phyloP scores from a whole-genome alignment of 2,113 vertebrate species.

The Scomber japonicus region DNA sequence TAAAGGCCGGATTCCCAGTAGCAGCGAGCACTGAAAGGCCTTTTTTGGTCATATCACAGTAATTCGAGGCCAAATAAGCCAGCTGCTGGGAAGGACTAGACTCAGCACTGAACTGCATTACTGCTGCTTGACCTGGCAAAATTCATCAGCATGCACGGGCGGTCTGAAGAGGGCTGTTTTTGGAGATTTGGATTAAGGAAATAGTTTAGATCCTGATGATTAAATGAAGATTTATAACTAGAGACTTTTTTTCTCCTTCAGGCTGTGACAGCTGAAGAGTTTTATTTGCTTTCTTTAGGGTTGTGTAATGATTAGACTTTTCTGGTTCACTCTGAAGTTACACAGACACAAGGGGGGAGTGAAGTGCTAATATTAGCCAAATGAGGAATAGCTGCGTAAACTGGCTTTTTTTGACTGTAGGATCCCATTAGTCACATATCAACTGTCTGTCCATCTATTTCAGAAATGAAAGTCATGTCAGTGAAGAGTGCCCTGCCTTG shows the following conservation, averaged over 20 bases:
- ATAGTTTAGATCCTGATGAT: conserved; percentile 45
- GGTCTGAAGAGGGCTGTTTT: conserved; percentile 11
- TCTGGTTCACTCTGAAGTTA: neutral
- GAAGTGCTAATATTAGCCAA: conserved; percentile 31
- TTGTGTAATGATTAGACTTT: conserved; percentile 28
- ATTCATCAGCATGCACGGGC: conserved; percentile 33
- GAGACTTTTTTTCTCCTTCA: neutral
- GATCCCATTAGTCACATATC: neutral
- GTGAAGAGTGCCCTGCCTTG: neutral
- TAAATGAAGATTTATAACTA: conserved; percentile 44
- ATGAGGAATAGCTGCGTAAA: neutral
- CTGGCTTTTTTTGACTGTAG: neutral
- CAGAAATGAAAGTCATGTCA: neutral
- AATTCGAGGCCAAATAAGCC: conserved; percentile 66
- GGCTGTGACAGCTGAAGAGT: conserved; percentile 26
- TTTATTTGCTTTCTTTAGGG: conserved; percentile 34
- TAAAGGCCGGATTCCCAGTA: conserved; percentile 58
- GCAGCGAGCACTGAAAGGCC: conserved; percentile 51
- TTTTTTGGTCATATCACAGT: conserved; percentile 78
- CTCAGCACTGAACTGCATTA: conserved; percentile 52
- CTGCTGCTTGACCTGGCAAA: conserved; percentile 59
- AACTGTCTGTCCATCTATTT: neutral
- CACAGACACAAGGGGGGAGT: conserved; percentile 59
- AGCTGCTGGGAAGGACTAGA: conserved; percentile 54
- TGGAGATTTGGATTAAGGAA: conserved; percentile 36